Evolutionary conservation across 2,888 invertebrate species (phyloP).

Genomic region (Athalia rosae): DNA sequence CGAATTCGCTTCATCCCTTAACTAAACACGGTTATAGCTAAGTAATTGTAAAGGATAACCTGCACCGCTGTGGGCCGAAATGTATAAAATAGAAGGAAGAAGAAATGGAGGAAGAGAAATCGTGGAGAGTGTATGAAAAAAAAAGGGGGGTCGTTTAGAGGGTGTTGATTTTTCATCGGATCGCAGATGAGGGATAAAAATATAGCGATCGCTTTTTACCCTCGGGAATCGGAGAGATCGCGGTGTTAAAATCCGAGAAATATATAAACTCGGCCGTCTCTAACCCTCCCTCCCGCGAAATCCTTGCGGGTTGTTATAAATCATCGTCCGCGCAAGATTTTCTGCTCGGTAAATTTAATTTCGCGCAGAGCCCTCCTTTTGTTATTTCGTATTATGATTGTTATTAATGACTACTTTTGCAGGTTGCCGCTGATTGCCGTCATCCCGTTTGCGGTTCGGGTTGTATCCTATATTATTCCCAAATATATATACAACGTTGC

Average conservation of each 20-base stretch:
- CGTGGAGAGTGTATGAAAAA: no score
- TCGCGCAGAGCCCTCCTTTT: constrained; percentile 53
- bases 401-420: constrained; percentile 55
- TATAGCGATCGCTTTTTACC: no score
- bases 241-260: background rate
- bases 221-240: no score
- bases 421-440: constrained; percentile 38
- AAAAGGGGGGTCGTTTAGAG: no score
- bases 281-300: constrained; percentile 13
- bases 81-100: no score
- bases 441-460: constrained; percentile 45
- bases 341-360: constrained; percentile 56
- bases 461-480: background rate
- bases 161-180: no score
- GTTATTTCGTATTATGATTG: constrained; percentile 54
- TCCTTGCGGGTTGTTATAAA: constrained; percentile 45
- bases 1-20: no score
- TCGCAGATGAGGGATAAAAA: no score
- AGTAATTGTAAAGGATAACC: no score
- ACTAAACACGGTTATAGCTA: no score
- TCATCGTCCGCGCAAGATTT: constrained; percentile 55
- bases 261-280: background rate
- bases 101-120: no score
- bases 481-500: constrained; percentile 17
- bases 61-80: no score